phyloP scores from a whole-genome alignment of 2,888 invertebrate species.

The Meghimatium bilineatum region DNA sequence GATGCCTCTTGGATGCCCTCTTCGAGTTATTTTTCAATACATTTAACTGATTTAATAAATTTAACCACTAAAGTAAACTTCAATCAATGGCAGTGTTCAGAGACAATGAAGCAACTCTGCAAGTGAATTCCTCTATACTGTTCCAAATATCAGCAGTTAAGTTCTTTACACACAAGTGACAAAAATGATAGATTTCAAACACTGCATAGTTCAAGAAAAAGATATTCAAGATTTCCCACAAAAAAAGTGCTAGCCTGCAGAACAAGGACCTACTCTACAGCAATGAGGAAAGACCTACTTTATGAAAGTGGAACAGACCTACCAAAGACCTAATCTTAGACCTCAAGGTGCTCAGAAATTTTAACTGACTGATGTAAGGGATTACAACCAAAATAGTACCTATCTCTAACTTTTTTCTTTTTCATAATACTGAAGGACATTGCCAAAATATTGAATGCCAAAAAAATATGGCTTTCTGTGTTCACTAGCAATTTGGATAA shows the following conservation, averaged over 20 bases:
- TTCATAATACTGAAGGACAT: constrained; percentile 9
- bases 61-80: neutral
- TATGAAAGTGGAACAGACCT: neutral
- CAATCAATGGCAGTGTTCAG: neutral
- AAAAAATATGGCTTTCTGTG: constrained; percentile 19
- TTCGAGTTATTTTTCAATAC: neutral
- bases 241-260: neutral
- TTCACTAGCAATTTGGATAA: constrained; percentile 37
- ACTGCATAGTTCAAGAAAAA: neutral
- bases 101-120: neutral
- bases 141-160: neutral
- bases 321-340: constrained; percentile 19
- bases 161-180: neutral
- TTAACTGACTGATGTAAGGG: constrained; percentile 46
- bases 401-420: constrained; percentile 5
- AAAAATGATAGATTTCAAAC: constrained; percentile 7
- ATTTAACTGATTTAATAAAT: neutral
- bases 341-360: constrained; percentile 46
- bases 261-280: neutral
- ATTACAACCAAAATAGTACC: constrained; percentile 48
- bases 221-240: neutral
- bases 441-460: constrained; percentile 27
- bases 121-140: neutral
- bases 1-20: constrained; percentile 16
- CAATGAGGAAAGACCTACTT: neutral